Evolutionary conservation across 2,797 vertebrate genomes (phyloP).

Genomic region (Malacoctenus gilli): DNA sequence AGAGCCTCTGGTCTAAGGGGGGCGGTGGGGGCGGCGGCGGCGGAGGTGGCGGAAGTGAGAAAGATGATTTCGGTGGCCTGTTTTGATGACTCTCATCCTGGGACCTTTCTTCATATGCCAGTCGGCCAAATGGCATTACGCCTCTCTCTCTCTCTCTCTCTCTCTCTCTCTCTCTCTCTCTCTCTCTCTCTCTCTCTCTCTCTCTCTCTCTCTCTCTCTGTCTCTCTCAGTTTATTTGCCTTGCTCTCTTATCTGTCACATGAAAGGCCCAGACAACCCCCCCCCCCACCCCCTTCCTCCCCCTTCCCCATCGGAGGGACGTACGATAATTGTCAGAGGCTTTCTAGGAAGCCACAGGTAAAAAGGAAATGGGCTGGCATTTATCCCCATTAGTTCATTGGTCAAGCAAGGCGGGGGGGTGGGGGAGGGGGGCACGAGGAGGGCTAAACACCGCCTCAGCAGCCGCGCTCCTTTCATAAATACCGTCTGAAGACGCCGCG

Average conservation of each 20-base stretch:
- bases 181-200: too few species aligned
- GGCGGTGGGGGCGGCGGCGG: too few species aligned
- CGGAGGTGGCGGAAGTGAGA: conserved; percentile 21
- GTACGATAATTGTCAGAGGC: conserved; percentile 68
- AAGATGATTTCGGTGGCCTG: conserved; percentile 51
- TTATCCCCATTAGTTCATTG: conserved; percentile 65
- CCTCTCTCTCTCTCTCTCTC: conserved; percentile 59
- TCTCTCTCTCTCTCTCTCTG: too few species aligned
- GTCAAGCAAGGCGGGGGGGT: conserved; percentile 41
- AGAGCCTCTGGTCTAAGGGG: conserved; percentile 26
- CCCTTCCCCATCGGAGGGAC: conserved; percentile 46
- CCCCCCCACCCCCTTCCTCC: conserved; percentile 9
- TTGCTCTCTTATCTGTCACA: conserved; percentile 76
- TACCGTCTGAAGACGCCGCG: conserved; percentile 29
- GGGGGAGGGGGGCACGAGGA: conserved; percentile 40
- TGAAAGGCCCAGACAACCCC: conserved; percentile 79
- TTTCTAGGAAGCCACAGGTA: conserved; percentile 65
- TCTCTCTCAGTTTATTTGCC: conserved; percentile 67
- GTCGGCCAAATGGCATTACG: conserved; percentile 71
- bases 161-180: conserved; percentile 70
- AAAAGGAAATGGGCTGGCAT: conserved; percentile 72
- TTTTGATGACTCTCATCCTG: conserved; percentile 71
- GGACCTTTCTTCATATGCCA: conserved; percentile 75
- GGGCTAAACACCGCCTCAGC: conserved; percentile 40
- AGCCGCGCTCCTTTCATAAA: conserved; percentile 36